Percentiles rank a stretch among this genome's conserved stretches.
Evolutionary conservation across 2,113 vertebrate genomes (phyloP).

Genomic region (Saguinus imperator): DNA sequence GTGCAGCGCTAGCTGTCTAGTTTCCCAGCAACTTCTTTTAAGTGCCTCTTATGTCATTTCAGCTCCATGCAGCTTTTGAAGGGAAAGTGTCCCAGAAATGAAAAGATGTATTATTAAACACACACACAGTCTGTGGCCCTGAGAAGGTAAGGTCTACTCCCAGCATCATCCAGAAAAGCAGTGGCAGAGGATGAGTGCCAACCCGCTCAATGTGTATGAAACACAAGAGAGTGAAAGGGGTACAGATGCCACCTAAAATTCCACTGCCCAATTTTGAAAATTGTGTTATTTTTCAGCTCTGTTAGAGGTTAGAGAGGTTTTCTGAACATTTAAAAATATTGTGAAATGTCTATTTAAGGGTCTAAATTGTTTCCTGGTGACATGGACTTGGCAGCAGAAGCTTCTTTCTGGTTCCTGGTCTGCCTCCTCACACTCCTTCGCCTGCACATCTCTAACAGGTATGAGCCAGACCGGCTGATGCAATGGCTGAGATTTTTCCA

Average conservation of each 20-base stretch:
- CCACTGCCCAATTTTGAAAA: not conserved
- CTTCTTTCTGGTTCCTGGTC: not conserved
- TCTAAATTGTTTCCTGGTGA: not conserved
- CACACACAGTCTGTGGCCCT: not conserved
- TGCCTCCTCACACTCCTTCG: not conserved
- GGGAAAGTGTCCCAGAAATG: not conserved
- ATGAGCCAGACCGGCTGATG: not conserved
- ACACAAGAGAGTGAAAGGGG: not conserved
- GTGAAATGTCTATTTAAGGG: not conserved
- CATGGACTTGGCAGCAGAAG: not conserved
- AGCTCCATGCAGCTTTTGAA: not conserved
- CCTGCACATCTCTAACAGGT: not conserved
- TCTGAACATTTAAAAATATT: not conserved
- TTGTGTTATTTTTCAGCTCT: not conserved
- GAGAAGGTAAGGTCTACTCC: not conserved
- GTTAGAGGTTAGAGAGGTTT: not conserved
- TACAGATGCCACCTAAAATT: not conserved
- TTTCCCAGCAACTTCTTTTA: not conserved
- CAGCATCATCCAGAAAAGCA: not conserved
- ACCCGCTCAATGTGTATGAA: not conserved
- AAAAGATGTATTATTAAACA: not conserved
- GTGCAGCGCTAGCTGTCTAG: not conserved
- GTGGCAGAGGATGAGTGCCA: not conserved
- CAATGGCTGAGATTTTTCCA: not conserved
- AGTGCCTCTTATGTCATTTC: not conserved